These are phyloP conservation scores for Hystrix cristata DNA, from an alignment of 2,113 vertebrate species.

Conservation along the genomic window DNA sequence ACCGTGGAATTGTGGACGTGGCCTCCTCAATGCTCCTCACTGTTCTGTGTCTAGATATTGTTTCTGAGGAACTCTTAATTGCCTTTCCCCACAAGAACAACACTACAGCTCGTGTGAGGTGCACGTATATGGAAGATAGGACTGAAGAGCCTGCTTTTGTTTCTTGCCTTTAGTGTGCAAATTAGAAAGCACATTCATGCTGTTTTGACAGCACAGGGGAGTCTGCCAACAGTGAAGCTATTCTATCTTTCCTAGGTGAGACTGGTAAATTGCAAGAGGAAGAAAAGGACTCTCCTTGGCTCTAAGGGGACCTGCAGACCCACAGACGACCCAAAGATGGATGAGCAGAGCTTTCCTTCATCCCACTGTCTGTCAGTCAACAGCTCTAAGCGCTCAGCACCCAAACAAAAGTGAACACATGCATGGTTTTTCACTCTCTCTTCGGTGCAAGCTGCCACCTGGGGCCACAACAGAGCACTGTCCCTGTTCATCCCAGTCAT, in stretches of 20 bases:
- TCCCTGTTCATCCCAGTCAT: conserved; percentile 51
- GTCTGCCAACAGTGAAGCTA: conserved; percentile 31
- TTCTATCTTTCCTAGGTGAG: conserved; percentile 12
- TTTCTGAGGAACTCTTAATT: conserved; percentile 80
- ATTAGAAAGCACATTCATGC: conserved; percentile 61
- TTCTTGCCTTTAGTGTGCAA: conserved; percentile 62
- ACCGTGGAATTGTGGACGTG: conserved; percentile 84
- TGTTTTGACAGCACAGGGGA: conserved; percentile 49
- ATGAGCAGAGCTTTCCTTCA: conserved; percentile 9
- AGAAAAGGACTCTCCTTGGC: neutral
- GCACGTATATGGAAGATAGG: conserved; percentile 56
- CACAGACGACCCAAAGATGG: conserved; percentile 57
- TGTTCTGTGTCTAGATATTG: conserved; percentile 86
- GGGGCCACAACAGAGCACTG: neutral
- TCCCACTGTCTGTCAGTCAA: conserved; percentile 48
- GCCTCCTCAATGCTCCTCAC: conserved; percentile 81
- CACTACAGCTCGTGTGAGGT: neutral
- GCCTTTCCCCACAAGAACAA: conserved; percentile 63
- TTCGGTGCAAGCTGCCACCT: neutral
- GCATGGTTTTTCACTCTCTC: conserved; percentile 38
- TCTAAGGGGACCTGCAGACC: neutral
- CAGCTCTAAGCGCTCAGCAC: conserved; percentile 9
- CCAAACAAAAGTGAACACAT: conserved; percentile 36
- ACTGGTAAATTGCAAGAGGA: conserved; percentile 55
- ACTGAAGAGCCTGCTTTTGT: neutral